phyloP scores from a whole-genome alignment of 2,888 invertebrate species.

The Drosophila neotestacea region DNA sequence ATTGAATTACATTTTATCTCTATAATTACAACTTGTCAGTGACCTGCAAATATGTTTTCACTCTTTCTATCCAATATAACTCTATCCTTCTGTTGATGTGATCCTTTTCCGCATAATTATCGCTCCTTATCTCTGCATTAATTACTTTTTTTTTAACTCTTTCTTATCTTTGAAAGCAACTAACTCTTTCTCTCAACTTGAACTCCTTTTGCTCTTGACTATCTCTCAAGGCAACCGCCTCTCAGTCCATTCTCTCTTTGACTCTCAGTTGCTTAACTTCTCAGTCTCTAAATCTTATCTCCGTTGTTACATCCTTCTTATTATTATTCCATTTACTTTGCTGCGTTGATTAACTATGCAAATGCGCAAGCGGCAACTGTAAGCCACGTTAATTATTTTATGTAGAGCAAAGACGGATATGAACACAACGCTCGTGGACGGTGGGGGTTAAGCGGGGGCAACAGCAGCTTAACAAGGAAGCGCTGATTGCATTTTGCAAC shows the following conservation, averaged over 20 bases:
- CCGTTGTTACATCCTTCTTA: constrained; percentile 15
- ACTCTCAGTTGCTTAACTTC: neutral
- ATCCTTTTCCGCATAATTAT: neutral
- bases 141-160: neutral
- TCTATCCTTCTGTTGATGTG: neutral
- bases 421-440: neutral
- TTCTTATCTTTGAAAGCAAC: neutral
- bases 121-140: neutral
- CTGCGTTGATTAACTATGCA: constrained; percentile 67
- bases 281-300: neutral
- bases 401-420: constrained; percentile 42
- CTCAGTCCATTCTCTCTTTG: neutral
- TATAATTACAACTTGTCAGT: neutral
- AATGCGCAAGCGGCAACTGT: constrained; percentile 53
- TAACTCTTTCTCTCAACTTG: neutral
- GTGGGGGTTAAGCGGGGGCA: too few species aligned
- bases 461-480: constrained; percentile 54
- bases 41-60: neutral
- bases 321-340: constrained; percentile 28
- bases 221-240: neutral
- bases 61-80: neutral
- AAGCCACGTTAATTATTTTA: constrained; percentile 74
- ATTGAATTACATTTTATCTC: neutral
- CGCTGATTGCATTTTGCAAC: constrained; percentile 71
- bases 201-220: neutral